A percentile compares a stretch with the other conserved stretches of the same genome.
Conservation (phyloP, 1,140 invertebrate genomes). For the Drosophila paulistorum region DNA sequence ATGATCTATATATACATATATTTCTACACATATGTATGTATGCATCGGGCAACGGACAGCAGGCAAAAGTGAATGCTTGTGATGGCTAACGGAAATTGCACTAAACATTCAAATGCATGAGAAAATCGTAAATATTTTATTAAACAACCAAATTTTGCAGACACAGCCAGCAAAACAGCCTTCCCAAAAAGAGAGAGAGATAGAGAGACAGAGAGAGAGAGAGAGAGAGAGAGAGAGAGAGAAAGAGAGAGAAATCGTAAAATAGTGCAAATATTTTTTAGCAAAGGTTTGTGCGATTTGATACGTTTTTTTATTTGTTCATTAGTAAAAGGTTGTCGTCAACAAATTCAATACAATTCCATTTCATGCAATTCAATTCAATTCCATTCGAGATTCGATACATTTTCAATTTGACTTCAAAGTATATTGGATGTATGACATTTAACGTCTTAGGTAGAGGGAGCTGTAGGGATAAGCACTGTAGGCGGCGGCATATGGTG, state of each 20-base stretch:
- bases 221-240: conserved; percentile 21
- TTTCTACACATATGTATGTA: conserved; percentile 1
- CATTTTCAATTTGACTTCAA: conserved; percentile 1
- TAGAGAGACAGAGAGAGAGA: conserved; percentile 20
- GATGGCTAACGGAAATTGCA: conserved; percentile 70
- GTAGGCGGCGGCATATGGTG: conserved; percentile 57
- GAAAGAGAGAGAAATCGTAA: conserved; percentile 39
- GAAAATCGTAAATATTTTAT: conserved; percentile 65
- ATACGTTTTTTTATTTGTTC: conserved; percentile 58
- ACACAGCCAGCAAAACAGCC: background rate
- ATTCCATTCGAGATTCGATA: background rate
- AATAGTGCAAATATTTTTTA: conserved; percentile 43
- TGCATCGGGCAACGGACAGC: conserved; percentile 5
- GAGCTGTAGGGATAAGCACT: conserved; percentile 72
- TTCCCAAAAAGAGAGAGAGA: background rate
- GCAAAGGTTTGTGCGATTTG: conserved; percentile 34
- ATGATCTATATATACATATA: conserved; percentile 27
- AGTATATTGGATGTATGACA: background rate
- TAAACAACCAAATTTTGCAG: conserved; percentile 21
- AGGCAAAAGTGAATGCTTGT: conserved; percentile 58
- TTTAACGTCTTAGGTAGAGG: conserved; percentile 61
- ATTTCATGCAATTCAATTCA: conserved; percentile 24
- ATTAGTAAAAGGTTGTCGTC: conserved; percentile 35
- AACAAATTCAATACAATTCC: conserved; percentile 37
- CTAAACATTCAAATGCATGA: conserved; percentile 51